Base-by-base conservation (phyloP, 2,113 vertebrate genomes). In the Thymallus thymallus region DNA sequence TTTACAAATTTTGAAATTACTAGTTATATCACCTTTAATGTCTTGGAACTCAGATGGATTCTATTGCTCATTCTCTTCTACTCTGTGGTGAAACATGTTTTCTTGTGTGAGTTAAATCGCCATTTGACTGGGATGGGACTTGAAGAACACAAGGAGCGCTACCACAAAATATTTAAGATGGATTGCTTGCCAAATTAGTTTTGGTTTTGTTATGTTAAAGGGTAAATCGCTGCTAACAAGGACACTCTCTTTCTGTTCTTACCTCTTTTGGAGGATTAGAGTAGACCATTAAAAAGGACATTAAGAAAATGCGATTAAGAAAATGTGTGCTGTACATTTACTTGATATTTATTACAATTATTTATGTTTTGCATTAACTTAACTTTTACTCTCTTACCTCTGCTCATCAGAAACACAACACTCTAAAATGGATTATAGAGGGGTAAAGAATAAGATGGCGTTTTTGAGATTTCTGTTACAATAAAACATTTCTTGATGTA, bases 301-400 rank as follows among this genome's bases (percentile, higher is more conserved):
- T 81, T n/a, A n/a, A n/a, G n/a, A n/a, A n/a, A n/a, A n/a, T n/a
- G 77, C 78, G 84, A 90, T 89, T 89, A 83, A 84, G 73, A 83
- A 88, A 84, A 90, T 85, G 86, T 84, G 93, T 94, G 92, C 35
- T 41, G 35, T 41, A 41, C 93, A 95, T 94, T 96, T 93, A 95
- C 93, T 96, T 93, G 94, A 83, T 98, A 98, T 99, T 98, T 99
- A 98, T 99, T 97, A 95, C 92, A 93, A 90, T 95, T 97, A 99
- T 98, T 98, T 98, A 98, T 98, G 95, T 92, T 95, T 95, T 95
- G 94, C 95, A 94, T 96, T 95, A 94, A 95, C 94, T 91, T 91
- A 92, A 95, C 93, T 95, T 93, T 90, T 90, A 92, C 90, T 90
- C 80, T 96, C 94, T 94, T 94, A 92, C 90, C 91, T 93, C 92